Conservation (phyloP, 2,113 vertebrate genomes). For the Parus major region DNA sequence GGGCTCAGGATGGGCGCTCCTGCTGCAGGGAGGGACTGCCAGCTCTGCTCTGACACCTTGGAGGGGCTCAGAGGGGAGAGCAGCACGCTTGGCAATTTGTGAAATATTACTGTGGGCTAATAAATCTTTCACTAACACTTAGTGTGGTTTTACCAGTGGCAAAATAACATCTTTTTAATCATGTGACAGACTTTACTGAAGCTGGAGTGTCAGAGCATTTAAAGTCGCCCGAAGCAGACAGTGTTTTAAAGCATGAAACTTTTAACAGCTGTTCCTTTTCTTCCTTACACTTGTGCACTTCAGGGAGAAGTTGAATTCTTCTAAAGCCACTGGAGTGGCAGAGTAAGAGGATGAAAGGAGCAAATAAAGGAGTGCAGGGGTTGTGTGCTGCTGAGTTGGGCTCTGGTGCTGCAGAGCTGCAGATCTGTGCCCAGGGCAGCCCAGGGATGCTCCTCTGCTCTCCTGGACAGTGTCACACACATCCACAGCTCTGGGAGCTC, state of each 20-base stretch:
- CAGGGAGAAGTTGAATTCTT: not conserved
- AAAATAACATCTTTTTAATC: not conserved
- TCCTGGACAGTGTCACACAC: not conserved
- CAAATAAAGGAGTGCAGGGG: not conserved
- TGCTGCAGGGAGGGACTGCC: not conserved
- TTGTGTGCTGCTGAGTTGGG: not conserved
- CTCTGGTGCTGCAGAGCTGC: not conserved
- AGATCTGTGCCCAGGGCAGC: not conserved
- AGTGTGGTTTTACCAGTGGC: not conserved
- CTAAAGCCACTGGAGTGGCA: not conserved
- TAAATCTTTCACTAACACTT: not conserved
- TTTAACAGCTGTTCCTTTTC: not conserved
- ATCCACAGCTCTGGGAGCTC: not conserved
- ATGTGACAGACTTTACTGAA: not conserved
- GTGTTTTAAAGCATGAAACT: slow-evolving; percentile 22
- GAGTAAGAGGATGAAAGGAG: not conserved
- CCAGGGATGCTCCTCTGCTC: no score
- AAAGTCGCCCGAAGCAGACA: slow-evolving; percentile 3
- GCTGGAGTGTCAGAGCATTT: not conserved
- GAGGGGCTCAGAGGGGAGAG: not conserved
- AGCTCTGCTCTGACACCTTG: not conserved
- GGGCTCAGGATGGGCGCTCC: no score
- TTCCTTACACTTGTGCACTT: not conserved
- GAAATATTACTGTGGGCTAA: not conserved
- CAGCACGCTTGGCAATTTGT: not conserved